Percentiles rank a stretch among this genome's conserved stretches.
phyloP scores from a whole-genome alignment of 30 jellyfish, hydroid and myxozoan species.

The Cassiopea xamachana region DNA sequence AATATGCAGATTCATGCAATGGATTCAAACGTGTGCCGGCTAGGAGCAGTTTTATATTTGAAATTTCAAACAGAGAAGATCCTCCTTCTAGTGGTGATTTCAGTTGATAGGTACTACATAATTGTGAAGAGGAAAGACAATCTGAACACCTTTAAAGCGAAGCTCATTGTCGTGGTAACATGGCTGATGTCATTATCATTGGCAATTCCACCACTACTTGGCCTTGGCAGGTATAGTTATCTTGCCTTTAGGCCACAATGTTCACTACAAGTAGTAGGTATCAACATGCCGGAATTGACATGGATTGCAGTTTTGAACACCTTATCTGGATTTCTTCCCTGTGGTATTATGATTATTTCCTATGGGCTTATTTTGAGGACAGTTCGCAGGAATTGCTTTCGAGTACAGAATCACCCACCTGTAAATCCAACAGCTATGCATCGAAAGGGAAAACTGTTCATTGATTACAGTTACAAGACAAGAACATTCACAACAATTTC shows the following conservation, averaged over 20 bases:
- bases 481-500: slow-evolving; percentile 91
- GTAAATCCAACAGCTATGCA: slow-evolving; percentile 96
- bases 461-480: slow-evolving; percentile 93
- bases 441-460: slow-evolving; percentile 78
- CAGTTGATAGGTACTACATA: slow-evolving; percentile 90
- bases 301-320: slow-evolving; percentile 41
- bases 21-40: slow-evolving; percentile 53
- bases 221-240: slow-evolving; percentile 69
- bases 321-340: slow-evolving; percentile 68
- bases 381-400: slow-evolving; percentile 86
- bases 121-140: slow-evolving; percentile 90
- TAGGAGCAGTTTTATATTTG: slow-evolving; percentile 74
- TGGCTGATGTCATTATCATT: slow-evolving; percentile 78
- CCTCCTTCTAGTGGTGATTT: slow-evolving; percentile 72
- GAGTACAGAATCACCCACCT: slow-evolving; percentile 98
- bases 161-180: slow-evolving; percentile 46
- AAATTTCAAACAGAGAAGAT: slow-evolving; percentile 82
- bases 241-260: slow-evolving; percentile 77
- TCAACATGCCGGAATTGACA: slow-evolving; percentile 9
- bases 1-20: slow-evolving; percentile 55
- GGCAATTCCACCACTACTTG: slow-evolving; percentile 80
- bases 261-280: slow-evolving; percentile 10
- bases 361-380: slow-evolving; percentile 87
- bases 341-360: slow-evolving; percentile 42
- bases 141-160: slow-evolving; percentile 86